Evolutionary conservation across 1,140 invertebrate genomes (phyloP), one percentile per base, ranked within the genome.

Genomic region (Rhizoglyphus robini): DNA sequence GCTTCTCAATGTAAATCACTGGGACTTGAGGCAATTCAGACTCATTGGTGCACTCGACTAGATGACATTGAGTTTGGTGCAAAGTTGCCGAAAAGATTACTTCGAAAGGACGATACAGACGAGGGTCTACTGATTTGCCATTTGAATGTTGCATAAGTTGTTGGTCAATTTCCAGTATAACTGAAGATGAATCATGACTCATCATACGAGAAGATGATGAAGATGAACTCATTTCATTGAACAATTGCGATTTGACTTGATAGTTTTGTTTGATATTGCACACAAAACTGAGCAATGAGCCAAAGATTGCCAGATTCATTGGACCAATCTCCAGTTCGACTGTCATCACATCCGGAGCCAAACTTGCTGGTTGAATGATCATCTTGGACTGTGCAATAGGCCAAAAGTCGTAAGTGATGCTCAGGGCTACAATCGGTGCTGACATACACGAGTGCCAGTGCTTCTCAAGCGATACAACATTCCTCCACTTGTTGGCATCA

Each of bases 381-480:
- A 93, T 88, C 72, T 92, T 87, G 2, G 31, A 25, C 0, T 88
- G 88, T 90, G 88, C n/a, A n/a, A n/a, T n/a, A n/a, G 48, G 5
- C 18, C 4, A 11, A 49, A 4, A 96, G 0, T 82, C 84, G 74
- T 94, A 96, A 66, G 84, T 83, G 25, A 96, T 90, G 70, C 87
- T 90, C 18, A 96, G 78, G 3, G 90, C 88, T 25, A 93, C 86
- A 65, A 95, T 94, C 0, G 90, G 90, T 3, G 95, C 90, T 15
- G 86, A 87, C 91, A 91, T 95, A 74, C 92, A 96, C 73, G 95
- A 90, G 1, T 95, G 83, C 94, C 94, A 97, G 2, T 90, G 90
- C 70, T 69, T 69, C 4, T 34, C 49, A 41, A 23, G 13, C 13
- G 18, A 58, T 70, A 90, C 93, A 70, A 88, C 81, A 72, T 88